phyloP scores from a whole-genome alignment of 2,797 vertebrate species.

The Capromys pilorides region DNA sequence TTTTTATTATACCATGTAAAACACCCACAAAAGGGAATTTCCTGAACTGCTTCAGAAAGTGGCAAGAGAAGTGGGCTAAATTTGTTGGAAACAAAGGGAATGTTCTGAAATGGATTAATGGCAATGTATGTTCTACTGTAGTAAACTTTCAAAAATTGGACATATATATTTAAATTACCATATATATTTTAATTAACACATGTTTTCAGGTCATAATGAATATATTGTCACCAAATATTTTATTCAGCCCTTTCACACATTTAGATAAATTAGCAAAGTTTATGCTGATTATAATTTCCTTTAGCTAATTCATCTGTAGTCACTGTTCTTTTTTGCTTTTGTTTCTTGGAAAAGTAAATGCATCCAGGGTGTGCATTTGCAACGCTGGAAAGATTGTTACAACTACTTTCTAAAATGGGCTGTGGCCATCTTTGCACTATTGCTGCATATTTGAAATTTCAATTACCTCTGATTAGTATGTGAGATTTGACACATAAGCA shows the following conservation, averaged over 20 bases:
- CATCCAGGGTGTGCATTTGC: neutral
- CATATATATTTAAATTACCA: too few species aligned
- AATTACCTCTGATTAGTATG: neutral
- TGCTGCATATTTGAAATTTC: neutral
- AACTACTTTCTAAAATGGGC: neutral
- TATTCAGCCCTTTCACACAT: neutral
- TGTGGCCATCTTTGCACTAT: neutral
- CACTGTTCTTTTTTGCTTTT: neutral
- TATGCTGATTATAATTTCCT: neutral
- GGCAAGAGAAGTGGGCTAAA: neutral
- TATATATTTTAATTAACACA: neutral
- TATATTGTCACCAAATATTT: neutral
- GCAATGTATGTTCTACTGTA: neutral
- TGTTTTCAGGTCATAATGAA: neutral
- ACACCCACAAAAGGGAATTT: neutral
- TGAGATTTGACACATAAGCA: neutral
- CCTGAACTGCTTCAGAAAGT: neutral
- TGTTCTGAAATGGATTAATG: neutral
- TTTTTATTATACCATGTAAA: neutral
- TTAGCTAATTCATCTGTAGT: neutral
- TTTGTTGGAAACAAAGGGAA: neutral
- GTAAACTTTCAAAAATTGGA: neutral
- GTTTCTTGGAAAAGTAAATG: neutral
- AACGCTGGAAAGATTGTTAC: neutral
- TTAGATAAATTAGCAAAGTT: constrained; percentile 19